Evolutionary conservation across 2,113 vertebrate genomes (phyloP).

Genomic region (Chlamydotis undulata): DNA sequence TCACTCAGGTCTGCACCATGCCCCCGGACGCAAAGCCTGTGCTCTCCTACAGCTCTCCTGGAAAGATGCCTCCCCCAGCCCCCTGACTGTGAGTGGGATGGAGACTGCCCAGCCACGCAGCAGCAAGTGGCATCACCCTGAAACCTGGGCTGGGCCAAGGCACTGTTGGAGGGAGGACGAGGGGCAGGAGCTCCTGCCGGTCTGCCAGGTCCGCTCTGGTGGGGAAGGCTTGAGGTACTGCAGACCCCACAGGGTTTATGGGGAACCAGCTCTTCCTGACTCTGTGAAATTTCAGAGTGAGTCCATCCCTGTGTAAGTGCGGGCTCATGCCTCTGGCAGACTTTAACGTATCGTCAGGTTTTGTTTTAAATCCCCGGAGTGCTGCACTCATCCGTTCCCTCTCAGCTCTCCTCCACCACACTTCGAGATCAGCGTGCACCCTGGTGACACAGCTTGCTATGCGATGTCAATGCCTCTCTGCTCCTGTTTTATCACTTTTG

Average conservation of each 20-base stretch:
- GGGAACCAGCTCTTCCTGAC: neutral
- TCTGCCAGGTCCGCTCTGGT: neutral
- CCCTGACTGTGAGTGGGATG: rapidly evolving
- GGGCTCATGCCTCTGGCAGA: neutral
- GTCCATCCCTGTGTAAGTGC: neutral
- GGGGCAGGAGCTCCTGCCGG: neutral
- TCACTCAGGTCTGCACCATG: rapidly evolving
- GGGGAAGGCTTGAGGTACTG: neutral
- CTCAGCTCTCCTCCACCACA: neutral
- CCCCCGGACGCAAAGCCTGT: neutral
- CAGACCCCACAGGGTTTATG: neutral
- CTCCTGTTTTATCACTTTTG: neutral
- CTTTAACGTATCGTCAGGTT: neutral
- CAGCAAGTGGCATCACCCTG: neutral
- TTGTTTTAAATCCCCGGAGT: neutral
- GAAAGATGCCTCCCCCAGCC: neutral
- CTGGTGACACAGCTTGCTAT: neutral
- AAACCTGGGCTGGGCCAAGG: neutral
- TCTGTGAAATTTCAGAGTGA: neutral
- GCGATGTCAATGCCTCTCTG: neutral
- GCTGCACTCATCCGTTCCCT: neutral
- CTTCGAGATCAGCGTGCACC: neutral
- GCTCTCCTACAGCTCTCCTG: neutral
- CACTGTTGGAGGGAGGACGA: neutral
- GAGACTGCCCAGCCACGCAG: neutral